Percentiles rank a stretch among this genome's conserved stretches.
Conservation (phyloP, 1,140 invertebrate genomes). For the Heliconius hewitsoni region DNA sequence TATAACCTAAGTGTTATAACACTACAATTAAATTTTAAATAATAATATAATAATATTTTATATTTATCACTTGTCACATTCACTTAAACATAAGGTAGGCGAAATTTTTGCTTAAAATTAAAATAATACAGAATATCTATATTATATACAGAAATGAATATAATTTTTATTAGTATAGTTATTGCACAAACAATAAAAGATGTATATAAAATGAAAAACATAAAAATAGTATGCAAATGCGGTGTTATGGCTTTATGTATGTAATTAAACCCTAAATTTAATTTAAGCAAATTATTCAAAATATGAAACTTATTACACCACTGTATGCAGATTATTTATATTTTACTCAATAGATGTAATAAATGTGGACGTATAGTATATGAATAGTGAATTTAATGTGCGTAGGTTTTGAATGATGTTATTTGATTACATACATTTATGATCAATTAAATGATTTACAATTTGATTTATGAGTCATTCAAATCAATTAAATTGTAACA, state of each 20-base stretch:
- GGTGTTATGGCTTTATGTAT: no score
- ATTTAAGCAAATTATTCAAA: not conserved
- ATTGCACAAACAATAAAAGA: no score
- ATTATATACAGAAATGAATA: not conserved
- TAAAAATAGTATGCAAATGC: no score
- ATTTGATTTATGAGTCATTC: not conserved
- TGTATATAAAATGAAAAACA: no score
- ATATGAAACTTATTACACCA: not conserved
- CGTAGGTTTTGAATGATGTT: constrained; percentile 15
- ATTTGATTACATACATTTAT: constrained; percentile 10
- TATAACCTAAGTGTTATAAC: no score
- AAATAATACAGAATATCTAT: no score
- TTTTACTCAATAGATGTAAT: not conserved
- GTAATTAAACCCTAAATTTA: no score
- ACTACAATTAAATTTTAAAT: no score
- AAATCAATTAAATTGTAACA: not conserved
- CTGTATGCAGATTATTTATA: not conserved
- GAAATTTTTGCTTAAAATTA: no score
- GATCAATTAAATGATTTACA: constrained; percentile 4
- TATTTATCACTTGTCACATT: no score
- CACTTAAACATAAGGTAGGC: not conserved
- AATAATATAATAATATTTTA: no score
- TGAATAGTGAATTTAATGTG: not conserved
- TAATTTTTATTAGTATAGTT: no score
- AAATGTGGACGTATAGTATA: constrained; percentile 2